Conservation (phyloP, 2,113 vertebrate species). For the Tupaia chinensis region DNA sequence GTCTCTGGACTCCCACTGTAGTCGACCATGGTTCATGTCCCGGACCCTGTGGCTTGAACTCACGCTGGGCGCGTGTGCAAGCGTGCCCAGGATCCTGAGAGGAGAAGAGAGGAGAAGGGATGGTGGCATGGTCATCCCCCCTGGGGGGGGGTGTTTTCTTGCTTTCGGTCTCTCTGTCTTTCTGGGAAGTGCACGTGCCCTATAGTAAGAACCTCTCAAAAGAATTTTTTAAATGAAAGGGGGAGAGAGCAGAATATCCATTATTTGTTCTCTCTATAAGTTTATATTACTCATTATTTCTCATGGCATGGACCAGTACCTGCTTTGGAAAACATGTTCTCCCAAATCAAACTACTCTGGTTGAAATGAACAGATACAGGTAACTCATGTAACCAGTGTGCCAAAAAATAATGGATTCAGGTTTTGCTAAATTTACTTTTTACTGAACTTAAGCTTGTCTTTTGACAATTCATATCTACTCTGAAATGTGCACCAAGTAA, state of each 20-base stretch:
- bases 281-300: neutral
- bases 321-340: slow-evolving; percentile 39
- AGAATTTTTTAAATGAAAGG: neutral
- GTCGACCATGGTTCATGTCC: too few species aligned
- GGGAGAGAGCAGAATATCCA: neutral
- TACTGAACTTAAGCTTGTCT: neutral
- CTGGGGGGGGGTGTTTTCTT: too few species aligned
- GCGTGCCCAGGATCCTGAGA: too few species aligned
- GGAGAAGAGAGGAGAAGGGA: too few species aligned
- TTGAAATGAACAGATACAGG: neutral
- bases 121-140: too few species aligned
- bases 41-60: too few species aligned
- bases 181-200: too few species aligned
- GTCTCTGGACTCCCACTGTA: too few species aligned
- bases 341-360: slow-evolving; percentile 10
- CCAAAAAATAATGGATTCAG: slow-evolving; percentile 17
- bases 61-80: too few species aligned
- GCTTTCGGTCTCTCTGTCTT: too few species aligned
- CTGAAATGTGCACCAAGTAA: slow-evolving; percentile 29
- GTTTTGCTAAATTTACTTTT: slow-evolving; percentile 19
- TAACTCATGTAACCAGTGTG: neutral
- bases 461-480: slow-evolving; percentile 21
- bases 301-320: neutral
- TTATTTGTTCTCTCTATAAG: slow-evolving; percentile 15
- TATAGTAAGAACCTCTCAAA: too few species aligned